Percentiles rank a stretch among this genome's conserved stretches.
phyloP scores from a whole-genome alignment of 2,888 invertebrate species.

The Pemphredon lugubris region DNA sequence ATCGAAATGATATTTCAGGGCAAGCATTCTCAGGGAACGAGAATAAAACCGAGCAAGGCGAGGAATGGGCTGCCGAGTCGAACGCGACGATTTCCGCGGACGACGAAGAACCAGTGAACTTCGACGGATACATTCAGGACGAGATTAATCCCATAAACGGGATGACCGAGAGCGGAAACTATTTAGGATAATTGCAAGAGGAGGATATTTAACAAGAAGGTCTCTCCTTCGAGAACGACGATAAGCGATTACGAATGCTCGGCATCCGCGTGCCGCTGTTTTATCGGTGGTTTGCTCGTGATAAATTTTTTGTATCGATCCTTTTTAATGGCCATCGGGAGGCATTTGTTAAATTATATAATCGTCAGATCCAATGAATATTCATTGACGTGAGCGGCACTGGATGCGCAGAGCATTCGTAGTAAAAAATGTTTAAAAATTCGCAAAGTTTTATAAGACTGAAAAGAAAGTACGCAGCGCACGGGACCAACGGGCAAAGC shows the following conservation, averaged over 20 bases:
- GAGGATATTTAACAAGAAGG: no score
- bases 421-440: background rate
- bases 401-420: background rate
- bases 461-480: no score
- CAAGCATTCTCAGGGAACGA: constrained; percentile 62
- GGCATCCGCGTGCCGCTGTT: background rate
- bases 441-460: no score
- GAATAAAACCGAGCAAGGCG: constrained; percentile 58
- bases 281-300: constrained; percentile 6
- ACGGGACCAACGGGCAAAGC: no score
- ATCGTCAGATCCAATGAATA: background rate
- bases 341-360: background rate
- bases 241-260: background rate
- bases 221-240: no score
- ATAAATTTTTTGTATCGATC: background rate
- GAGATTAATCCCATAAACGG: constrained; percentile 57
- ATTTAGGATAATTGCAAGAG: constrained; percentile 20
- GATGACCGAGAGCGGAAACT: constrained; percentile 55
- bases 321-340: no score
- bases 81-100: constrained; percentile 36
- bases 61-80: constrained; percentile 53
- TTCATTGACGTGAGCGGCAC: background rate
- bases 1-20: constrained; percentile 46
- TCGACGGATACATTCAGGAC: constrained; percentile 34
- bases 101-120: constrained; percentile 40